Evolutionary conservation across 2,113 vertebrate species (phyloP), one percentile per base, ranked within the genome.

Genomic region (Microtus richardsoni): DNA sequence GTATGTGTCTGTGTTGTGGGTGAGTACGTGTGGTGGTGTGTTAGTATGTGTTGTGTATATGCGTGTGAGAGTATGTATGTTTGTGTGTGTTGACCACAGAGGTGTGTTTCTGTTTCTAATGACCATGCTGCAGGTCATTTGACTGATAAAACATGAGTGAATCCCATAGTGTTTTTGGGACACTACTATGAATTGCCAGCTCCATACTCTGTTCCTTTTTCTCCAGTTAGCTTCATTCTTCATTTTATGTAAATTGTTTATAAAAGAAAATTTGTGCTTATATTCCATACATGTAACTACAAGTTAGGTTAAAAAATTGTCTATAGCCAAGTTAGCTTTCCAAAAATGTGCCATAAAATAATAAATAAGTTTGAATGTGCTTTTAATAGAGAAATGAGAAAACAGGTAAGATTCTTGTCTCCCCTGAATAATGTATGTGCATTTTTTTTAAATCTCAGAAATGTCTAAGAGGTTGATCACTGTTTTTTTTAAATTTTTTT

Each of bases 111-210:
- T 60, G 87, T 96, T 92, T 92, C 84, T 92, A 44, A 87, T 96
- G 90, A 94, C 91, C 92, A 96, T 88, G 47, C 85, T 95, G 47
- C 94, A 60, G 19, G 19, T 58, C 47, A 77, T 93, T 97, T 97
- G 88, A 96, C 88, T 96, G 58, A 44, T 39, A 21, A 60, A 89
- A n/a, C 88, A 95, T 44, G 89, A 88, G 97, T 97, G 91, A 96
- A 96, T 96, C 92, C 91, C n/a, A 5, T 77, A 84, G 75, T 92
- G 60, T 96, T 94, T 91, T 96, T 77, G 95, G 74, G 89, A 91
- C 80, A 88, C 80, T 92, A 10, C 83, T 97, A 86, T 75, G 80
- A 47, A 89, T 44, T 94, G 44, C 24, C 95, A 85, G 91, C 0
- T 97, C 70, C 94, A 44, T 62, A 30, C 26, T 91, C 60, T 30